These are phyloP conservation scores for Acanthornis magna DNA, from an alignment of 2,797 vertebrate genomes.

Conservation along the genomic window DNA sequence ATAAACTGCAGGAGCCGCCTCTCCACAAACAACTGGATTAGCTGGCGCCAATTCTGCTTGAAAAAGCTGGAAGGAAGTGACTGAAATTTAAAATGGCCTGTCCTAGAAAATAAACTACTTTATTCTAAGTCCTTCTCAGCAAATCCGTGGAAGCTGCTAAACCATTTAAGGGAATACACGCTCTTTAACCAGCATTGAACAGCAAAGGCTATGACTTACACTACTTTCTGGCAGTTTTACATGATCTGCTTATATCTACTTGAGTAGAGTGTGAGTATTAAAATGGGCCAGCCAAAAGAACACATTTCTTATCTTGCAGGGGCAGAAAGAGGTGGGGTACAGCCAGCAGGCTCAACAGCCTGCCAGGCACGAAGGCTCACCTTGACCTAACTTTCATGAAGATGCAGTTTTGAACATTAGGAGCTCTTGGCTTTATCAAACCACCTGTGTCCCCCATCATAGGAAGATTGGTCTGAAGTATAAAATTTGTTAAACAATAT, in stretches of 20 bases:
- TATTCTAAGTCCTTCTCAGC: constrained; percentile 3
- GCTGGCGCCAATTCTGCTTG: not conserved
- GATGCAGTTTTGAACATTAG: not conserved
- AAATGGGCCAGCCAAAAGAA: not conserved
- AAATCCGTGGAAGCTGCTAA: not conserved
- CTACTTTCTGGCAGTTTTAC: not conserved
- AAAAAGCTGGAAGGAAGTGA: constrained; percentile 6
- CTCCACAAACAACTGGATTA: not conserved
- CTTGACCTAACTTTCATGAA: not conserved
- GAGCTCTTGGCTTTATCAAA: not conserved
- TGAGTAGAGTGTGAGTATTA: not conserved
- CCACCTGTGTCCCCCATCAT: not conserved
- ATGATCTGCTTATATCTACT: not conserved
- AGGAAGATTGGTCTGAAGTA: not conserved
- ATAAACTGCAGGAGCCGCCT: not conserved
- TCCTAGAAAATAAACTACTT: constrained; percentile 40
- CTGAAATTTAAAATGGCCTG: not conserved
- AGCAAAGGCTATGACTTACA: not conserved
- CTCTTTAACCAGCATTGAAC: not conserved
- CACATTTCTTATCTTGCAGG: not conserved
- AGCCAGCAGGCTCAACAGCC: not conserved
- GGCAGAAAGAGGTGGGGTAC: not conserved
- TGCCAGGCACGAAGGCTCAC: not conserved
- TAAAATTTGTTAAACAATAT: not conserved
- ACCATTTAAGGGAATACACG: not conserved